Percentiles rank a stretch among this genome's conserved stretches.
Evolutionary conservation across 2,113 vertebrate species (phyloP).

Genomic region (Peromyscus polionotus): DNA sequence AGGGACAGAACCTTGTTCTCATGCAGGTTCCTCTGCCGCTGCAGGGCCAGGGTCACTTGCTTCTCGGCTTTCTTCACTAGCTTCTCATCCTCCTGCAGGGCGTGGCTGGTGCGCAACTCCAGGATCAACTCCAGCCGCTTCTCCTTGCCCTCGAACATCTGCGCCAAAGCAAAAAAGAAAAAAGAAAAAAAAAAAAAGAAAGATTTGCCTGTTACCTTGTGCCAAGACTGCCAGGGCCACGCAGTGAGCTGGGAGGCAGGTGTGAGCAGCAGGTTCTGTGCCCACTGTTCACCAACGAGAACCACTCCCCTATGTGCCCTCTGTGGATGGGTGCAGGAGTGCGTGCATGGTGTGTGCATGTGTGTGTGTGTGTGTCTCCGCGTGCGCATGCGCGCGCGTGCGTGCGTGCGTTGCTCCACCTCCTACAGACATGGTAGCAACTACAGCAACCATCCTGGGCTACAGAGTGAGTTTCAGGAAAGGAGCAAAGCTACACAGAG

Average conservation of each 20-base stretch:
- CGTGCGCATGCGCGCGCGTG: no score
- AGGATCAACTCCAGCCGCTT: slow-evolving; percentile 91
- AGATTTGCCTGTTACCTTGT: background rate
- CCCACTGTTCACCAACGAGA: background rate
- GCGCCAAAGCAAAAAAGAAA: background rate
- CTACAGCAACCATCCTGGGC: background rate
- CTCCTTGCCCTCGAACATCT: slow-evolving; percentile 96
- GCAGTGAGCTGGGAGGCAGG: background rate
- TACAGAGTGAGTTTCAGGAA: no score
- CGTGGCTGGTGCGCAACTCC: slow-evolving; percentile 91
- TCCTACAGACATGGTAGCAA: background rate
- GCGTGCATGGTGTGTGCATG: no score
- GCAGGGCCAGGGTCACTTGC: slow-evolving; percentile 86
- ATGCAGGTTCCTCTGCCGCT: slow-evolving; percentile 86
- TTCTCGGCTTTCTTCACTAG: slow-evolving; percentile 88
- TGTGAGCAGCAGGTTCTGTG: fast-evolving
- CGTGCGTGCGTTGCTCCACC: background rate
- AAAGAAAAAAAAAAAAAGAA: background rate
- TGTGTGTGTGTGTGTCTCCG: no score
- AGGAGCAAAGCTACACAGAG: no score
- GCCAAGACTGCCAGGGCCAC: fast-evolving
- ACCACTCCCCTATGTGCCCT: background rate
- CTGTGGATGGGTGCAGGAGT: background rate
- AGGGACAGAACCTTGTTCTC: slow-evolving; percentile 87
- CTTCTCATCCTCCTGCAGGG: slow-evolving; percentile 90